These are phyloP conservation scores for Gonatopus flavifemur DNA, from an alignment of 1,140 invertebrate genomes.

Conservation along the genomic window DNA sequence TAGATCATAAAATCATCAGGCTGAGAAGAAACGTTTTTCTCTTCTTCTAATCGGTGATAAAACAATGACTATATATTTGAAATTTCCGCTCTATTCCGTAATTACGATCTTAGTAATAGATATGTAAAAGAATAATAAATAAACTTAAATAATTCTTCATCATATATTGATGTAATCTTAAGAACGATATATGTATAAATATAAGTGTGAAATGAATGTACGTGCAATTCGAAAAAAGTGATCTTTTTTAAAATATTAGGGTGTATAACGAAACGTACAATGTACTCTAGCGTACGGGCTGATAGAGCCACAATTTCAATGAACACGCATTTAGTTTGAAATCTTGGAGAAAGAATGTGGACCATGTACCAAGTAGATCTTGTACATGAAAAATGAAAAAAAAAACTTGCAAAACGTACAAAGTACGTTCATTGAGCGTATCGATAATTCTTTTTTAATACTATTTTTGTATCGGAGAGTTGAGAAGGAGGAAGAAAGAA, in stretches of 20 bases:
- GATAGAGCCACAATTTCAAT: too few species aligned
- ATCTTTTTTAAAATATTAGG: conserved; percentile 23
- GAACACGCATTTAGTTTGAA: background rate
- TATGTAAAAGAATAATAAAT: too few species aligned
- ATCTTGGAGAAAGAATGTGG: conserved; percentile 5
- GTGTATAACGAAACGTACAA: conserved; percentile 10
- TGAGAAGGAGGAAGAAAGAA: too few species aligned
- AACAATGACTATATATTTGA: background rate
- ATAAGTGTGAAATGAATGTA: conserved; percentile 19
- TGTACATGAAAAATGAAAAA: background rate
- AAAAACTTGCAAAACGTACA: conserved; percentile 6
- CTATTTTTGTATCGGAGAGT: conserved; percentile 31
- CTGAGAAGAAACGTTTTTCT: too few species aligned
- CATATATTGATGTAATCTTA: conserved; percentile 29
- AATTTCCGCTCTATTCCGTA: conserved; percentile 34
- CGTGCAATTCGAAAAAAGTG: conserved; percentile 18
- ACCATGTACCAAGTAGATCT: conserved; percentile 11
- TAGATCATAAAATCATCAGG: too few species aligned
- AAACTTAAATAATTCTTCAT: conserved; percentile 27
- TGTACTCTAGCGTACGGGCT: background rate
- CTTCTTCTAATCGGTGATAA: too few species aligned
- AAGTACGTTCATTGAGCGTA: background rate
- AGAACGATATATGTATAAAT: too few species aligned
- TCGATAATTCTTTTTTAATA: conserved; percentile 16
- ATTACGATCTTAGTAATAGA: conserved; percentile 34